Conservation (phyloP, 2,797 vertebrate genomes). For the Premnoplex brunnescens region DNA sequence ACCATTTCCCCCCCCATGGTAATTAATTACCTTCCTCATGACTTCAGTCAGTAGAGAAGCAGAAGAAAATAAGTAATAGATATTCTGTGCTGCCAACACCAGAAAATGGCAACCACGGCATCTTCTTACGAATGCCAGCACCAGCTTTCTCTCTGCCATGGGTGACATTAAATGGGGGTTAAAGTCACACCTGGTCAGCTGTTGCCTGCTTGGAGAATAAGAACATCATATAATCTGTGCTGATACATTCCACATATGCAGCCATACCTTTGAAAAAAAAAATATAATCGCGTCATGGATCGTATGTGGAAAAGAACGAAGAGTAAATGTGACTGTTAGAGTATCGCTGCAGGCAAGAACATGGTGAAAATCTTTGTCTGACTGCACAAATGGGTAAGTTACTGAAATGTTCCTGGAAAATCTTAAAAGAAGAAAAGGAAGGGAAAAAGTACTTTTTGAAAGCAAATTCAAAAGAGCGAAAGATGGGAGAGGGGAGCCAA, state of each 20-base stretch:
- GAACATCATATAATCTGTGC: not conserved
- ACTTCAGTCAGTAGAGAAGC: not conserved
- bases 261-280: not conserved
- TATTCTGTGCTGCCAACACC: not conserved
- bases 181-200: not conserved
- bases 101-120: not conserved
- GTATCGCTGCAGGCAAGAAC: not conserved
- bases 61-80: not conserved
- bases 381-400: not conserved
- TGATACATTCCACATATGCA: not conserved
- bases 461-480: not conserved
- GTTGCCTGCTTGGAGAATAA: not conserved
- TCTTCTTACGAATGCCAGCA: not conserved
- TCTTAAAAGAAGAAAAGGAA: not conserved
- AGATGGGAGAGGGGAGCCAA: not conserved
- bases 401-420: not conserved
- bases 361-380: not conserved
- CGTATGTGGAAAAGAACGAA: not conserved
- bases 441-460: not conserved
- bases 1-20: not conserved
- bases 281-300: not conserved
- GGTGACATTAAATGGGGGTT: not conserved
- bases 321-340: not conserved
- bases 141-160: not conserved
- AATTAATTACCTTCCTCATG: not conserved